Conservation (phyloP, 2,888 invertebrate species). For the Frankliniella intonsa region DNA sequence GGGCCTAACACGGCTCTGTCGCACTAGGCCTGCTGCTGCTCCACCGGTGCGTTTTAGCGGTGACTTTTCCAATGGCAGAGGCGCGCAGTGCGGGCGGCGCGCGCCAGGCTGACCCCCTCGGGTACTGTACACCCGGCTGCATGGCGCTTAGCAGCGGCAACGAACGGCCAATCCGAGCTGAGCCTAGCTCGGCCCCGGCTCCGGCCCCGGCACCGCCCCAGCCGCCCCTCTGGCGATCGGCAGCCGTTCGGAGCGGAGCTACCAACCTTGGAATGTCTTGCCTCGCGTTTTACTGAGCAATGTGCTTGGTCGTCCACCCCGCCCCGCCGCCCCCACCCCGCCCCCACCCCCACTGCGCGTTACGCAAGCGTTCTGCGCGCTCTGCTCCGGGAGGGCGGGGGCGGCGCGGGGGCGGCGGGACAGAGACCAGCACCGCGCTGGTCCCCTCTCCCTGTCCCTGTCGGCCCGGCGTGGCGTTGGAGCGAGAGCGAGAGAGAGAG, state of each 20-base stretch:
- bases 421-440: not conserved
- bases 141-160: not conserved
- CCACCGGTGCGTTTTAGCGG: too few relatives aligned
- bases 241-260: not conserved
- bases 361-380: not conserved
- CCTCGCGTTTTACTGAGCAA: not conserved
- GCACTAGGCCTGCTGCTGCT: too few relatives aligned
- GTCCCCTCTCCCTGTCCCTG: too few relatives aligned
- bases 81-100: too few relatives aligned
- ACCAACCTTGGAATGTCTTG: conserved; percentile 8
- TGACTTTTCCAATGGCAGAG: too few relatives aligned
- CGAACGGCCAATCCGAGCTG: not conserved
- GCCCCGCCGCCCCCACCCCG: not conserved
- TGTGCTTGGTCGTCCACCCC: not conserved
- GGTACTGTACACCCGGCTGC: too few relatives aligned
- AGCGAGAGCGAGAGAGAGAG: not conserved
- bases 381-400: not conserved
- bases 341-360: not conserved
- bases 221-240: not conserved
- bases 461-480: too few relatives aligned
- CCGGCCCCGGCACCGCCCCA: not conserved
- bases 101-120: too few relatives aligned
- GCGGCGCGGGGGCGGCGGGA: not conserved
- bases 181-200: not conserved
- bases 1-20: too few relatives aligned